phyloP scores from a whole-genome alignment of 2,888 invertebrate species.

The Teleiodes luculella region DNA sequence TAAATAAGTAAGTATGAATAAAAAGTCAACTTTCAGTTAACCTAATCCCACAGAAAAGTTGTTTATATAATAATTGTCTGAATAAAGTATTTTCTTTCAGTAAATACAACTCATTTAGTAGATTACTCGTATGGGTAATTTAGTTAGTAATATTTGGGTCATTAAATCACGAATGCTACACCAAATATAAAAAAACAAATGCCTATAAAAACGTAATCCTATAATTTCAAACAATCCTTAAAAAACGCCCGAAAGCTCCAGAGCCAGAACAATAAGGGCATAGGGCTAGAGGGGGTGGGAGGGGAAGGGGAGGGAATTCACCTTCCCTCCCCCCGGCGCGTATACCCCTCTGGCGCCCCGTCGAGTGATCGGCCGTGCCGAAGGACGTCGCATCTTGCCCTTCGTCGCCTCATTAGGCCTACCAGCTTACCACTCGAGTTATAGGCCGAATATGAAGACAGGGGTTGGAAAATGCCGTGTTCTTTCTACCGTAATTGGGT shows the following conservation, averaged over 20 bases:
- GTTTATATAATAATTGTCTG: no score
- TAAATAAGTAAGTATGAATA: no score
- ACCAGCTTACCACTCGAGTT: conserved; percentile 44
- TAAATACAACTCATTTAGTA: no score
- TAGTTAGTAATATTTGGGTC: no score
- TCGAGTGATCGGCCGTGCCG: conserved; percentile 56
- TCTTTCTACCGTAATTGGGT: conserved; percentile 1
- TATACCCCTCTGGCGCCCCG: not conserved
- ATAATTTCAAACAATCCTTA: not conserved
- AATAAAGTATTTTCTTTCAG: no score
- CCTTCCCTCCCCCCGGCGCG: not conserved
- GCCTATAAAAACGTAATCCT: not conserved
- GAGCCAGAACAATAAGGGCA: conserved; percentile 32
- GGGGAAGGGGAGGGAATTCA: not conserved
- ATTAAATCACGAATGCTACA: no score
- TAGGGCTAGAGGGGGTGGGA: conserved; percentile 15
- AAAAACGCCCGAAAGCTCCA: conserved; percentile 13
- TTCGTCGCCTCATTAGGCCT: conserved; percentile 50
- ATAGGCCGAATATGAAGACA: conserved; percentile 36
- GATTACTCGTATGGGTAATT: no score
- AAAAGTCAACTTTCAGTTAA: no score
- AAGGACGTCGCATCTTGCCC: conserved; percentile 56
- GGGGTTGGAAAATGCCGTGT: conserved; percentile 19
- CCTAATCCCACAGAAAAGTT: no score
- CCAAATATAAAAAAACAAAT: no score